Percentiles rank a stretch among this genome's conserved stretches.
phyloP scores from a whole-genome alignment of 2,797 vertebrate genomes.

The Danio aesculapii region DNA sequence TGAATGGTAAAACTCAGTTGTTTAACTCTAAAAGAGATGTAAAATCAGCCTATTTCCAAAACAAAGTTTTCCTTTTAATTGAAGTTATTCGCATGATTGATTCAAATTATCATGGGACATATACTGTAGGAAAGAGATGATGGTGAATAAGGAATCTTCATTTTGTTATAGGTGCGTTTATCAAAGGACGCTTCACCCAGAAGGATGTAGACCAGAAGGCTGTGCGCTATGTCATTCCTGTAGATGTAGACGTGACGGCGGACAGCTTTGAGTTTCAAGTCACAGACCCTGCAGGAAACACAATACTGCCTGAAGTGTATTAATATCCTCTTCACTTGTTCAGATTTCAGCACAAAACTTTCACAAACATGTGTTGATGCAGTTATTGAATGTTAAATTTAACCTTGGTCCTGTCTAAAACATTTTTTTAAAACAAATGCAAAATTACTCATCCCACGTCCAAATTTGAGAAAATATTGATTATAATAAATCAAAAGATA shows the following conservation, averaged over 20 bases:
- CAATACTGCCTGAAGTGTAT: conserved; percentile 71
- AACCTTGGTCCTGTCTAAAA: too few species aligned
- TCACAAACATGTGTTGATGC: not conserved
- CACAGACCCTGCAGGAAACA: conserved; percentile 75
- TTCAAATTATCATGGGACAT: too few species aligned
- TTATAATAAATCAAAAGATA: too few species aligned
- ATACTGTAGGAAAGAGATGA: too few species aligned
- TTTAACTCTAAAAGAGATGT: too few species aligned
- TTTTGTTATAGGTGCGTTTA: conserved; percentile 75
- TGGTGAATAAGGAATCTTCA: not conserved
- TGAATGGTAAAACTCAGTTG: too few species aligned
- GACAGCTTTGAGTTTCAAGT: conserved; percentile 79
- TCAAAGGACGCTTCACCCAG: conserved; percentile 74
- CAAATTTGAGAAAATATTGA: too few species aligned
- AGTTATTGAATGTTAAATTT: not conserved
- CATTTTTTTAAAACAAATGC: too few species aligned
- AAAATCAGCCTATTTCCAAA: too few species aligned
- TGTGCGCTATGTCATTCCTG: conserved; percentile 72
- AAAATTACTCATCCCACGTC: too few species aligned
- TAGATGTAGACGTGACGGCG: conserved; percentile 70
- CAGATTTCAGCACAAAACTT: not conserved
- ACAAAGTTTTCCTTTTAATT: too few species aligned
- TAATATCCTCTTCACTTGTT: not conserved
- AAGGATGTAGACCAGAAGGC: conserved; percentile 73
- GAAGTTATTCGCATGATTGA: too few species aligned